Conservation (phyloP, 2,888 invertebrate species). For the Acronicta psi region DNA sequence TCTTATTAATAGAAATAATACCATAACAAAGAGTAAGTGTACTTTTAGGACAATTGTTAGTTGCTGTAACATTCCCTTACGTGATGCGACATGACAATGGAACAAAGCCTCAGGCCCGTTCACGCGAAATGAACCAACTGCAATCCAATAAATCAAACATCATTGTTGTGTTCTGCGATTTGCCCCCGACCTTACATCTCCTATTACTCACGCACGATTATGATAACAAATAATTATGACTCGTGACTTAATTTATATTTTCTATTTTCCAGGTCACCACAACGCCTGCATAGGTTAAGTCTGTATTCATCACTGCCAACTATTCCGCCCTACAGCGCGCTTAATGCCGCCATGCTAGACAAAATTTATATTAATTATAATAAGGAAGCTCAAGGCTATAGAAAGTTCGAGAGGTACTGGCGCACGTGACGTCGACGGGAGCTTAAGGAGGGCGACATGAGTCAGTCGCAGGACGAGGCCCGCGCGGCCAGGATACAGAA, state of each 20-base stretch:
- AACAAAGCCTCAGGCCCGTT: constrained; percentile 75
- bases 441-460: constrained; percentile 72
- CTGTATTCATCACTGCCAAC: constrained; percentile 85
- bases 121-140: constrained; percentile 62
- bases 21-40: constrained; percentile 14
- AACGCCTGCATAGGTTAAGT: constrained; percentile 73
- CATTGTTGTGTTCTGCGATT: constrained; percentile 74
- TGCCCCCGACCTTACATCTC: constrained; percentile 60
- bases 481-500: constrained; percentile 91
- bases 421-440: constrained; percentile 76
- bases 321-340: constrained; percentile 81
- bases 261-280: constrained; percentile 75
- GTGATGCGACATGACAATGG: constrained; percentile 71
- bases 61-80: constrained; percentile 65
- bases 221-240: constrained; percentile 40
- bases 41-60: constrained; percentile 30
- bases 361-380: constrained; percentile 70
- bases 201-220: constrained; percentile 57
- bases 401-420: constrained; percentile 67
- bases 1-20: constrained; percentile 16
- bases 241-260: constrained; percentile 38
- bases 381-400: constrained; percentile 66
- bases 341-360: constrained; percentile 86
- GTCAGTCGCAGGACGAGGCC: constrained; percentile 83
- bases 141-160: constrained; percentile 71